Conservation (phyloP, 1,140 invertebrate species). For the Gonatopus flavifemur region DNA sequence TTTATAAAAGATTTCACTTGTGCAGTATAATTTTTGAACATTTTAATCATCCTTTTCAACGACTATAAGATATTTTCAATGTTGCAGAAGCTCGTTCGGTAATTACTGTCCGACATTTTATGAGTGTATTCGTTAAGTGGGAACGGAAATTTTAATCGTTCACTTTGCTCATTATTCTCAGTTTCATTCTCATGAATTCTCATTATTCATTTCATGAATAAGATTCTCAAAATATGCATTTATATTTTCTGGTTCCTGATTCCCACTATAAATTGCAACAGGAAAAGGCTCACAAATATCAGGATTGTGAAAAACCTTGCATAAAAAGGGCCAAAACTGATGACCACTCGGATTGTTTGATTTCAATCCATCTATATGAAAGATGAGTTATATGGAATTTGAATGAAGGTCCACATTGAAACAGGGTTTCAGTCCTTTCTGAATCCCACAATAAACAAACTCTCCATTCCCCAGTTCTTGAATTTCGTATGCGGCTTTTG, state of each 20-base stretch:
- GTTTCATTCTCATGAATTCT: no score
- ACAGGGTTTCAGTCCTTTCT: background rate
- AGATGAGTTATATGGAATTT: background rate
- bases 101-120: no score
- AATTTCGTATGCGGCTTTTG: background rate
- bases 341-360: background rate
- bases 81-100: no score
- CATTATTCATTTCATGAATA: conserved; percentile 6
- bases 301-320: background rate
- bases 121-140: no score
- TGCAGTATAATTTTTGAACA: no score
- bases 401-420: background rate
- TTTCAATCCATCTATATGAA: conserved; percentile 10
- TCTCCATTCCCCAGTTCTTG: no score
- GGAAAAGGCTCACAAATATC: conserved; percentile 4
- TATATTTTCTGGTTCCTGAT: conserved; percentile 1
- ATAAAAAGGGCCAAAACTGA: background rate
- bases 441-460: conserved; percentile 16
- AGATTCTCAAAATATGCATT: conserved; percentile 9
- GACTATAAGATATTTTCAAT: no score
- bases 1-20: no score
- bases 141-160: no score
- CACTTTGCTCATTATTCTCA: no score
- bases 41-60: no score
- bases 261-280: no score